Conservation (phyloP, 2,797 vertebrate species). For the Serranus cabrilla region DNA sequence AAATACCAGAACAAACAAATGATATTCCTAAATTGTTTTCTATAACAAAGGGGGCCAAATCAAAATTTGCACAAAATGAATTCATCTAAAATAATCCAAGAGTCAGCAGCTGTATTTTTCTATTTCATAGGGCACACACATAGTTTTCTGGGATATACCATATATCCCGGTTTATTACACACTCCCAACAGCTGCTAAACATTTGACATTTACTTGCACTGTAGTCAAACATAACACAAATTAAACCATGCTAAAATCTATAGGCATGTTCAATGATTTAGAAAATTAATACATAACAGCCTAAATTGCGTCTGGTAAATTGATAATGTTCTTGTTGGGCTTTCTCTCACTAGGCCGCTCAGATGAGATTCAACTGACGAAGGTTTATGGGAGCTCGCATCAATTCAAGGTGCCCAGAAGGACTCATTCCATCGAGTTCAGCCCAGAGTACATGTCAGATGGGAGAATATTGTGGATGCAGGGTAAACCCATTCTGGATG, state of each 20-base stretch:
- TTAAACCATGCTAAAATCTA: background rate
- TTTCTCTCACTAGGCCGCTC: conserved; percentile 26
- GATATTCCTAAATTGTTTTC: no score
- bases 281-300: accelerated
- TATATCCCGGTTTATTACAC: background rate
- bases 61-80: no score
- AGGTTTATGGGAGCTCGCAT: background rate
- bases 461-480: conserved; percentile 23
- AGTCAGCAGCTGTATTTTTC: no score
- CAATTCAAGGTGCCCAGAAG: accelerated
- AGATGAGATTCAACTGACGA: accelerated
- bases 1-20: no score
- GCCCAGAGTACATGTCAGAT: accelerated
- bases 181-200: background rate
- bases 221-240: background rate
- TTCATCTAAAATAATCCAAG: no score
- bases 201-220: background rate
- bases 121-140: no score
- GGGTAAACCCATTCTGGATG: accelerated
- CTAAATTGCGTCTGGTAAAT: background rate
- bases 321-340: background rate
- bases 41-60: no score
- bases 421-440: conserved; percentile 6
- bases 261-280: background rate
- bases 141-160: background rate